phyloP scores from a whole-genome alignment of 2,888 invertebrate species.

The Drosophila kambysellisi region DNA sequence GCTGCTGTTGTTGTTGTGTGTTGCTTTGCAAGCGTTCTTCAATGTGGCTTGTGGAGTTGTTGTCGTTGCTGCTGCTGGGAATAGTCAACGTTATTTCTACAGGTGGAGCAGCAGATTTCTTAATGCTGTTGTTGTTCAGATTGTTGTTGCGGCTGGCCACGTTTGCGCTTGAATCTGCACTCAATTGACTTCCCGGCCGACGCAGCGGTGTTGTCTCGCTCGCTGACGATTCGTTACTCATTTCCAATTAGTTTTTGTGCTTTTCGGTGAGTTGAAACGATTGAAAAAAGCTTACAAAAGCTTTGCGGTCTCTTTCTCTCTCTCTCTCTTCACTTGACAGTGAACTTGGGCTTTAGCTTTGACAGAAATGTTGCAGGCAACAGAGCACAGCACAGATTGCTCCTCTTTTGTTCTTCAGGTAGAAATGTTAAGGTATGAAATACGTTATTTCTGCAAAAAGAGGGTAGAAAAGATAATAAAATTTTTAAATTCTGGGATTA shows the following conservation, averaged over 20 bases:
- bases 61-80: constrained; percentile 21
- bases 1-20: constrained; percentile 55
- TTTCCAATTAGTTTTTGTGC: constrained; percentile 54
- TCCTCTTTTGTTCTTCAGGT: constrained; percentile 33
- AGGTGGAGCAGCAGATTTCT: constrained; percentile 20
- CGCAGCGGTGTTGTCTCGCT: constrained; percentile 85
- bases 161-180: constrained; percentile 52
- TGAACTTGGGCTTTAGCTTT: constrained; percentile 65
- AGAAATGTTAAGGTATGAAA: constrained; percentile 19
- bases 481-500: constrained; percentile 23
- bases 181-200: constrained; percentile 74
- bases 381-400: constrained; percentile 10
- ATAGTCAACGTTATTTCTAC: constrained; percentile 44
- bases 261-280: constrained; percentile 32
- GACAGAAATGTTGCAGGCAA: constrained; percentile 16
- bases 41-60: constrained; percentile 19
- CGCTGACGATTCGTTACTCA: constrained; percentile 84
- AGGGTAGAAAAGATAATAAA: constrained; percentile 20
- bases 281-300: constrained; percentile 48
- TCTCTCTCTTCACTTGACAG: constrained; percentile 49
- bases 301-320: constrained; percentile 20
- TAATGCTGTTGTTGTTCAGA: constrained; percentile 11
- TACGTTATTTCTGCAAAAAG: constrained; percentile 26
- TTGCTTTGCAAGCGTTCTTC: constrained; percentile 59
- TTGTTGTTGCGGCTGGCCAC: constrained; percentile 51